phyloP scores from a whole-genome alignment of 2,888 invertebrate species.

The Drosophila parthenogenetica region DNA sequence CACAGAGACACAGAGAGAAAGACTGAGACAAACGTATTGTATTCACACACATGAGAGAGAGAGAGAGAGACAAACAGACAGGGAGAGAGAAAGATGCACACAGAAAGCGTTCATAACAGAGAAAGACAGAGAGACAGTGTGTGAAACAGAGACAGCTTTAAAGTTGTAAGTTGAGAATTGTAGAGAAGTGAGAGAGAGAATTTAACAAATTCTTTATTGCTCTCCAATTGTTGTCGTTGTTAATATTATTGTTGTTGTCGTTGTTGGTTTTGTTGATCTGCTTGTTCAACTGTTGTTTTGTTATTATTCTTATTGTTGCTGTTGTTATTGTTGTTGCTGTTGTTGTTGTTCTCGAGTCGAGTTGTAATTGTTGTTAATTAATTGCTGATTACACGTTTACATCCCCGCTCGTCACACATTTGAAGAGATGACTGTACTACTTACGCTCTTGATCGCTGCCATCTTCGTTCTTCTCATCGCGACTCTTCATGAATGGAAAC shows the following conservation, averaged over 20 bases:
- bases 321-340: background rate
- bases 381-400: constrained; percentile 29
- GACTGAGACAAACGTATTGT: constrained; percentile 3
- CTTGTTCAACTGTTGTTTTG: background rate
- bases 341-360: constrained; percentile 10
- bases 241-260: background rate
- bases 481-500: constrained; percentile 99
- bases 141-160: constrained; percentile 1
- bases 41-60: constrained; percentile 3
- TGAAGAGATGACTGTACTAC: constrained; percentile 85
- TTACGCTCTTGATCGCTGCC: constrained; percentile 99
- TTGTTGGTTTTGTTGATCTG: constrained; percentile 10
- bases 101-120: constrained; percentile 14
- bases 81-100: constrained; percentile 18
- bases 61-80: constrained; percentile 7
- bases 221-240: constrained; percentile 21
- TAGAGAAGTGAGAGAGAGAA: constrained; percentile 4
- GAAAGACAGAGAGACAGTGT: background rate
- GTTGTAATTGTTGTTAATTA: constrained; percentile 32
- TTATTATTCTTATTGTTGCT: background rate
- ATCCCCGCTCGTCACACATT: background rate
- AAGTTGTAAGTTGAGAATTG: constrained; percentile 1
- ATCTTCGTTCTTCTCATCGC: constrained; percentile 98
- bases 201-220: constrained; percentile 15
- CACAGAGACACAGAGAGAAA: constrained; percentile 5